Conservation (phyloP, 2,113 vertebrate genomes). For the Passer domesticus region DNA sequence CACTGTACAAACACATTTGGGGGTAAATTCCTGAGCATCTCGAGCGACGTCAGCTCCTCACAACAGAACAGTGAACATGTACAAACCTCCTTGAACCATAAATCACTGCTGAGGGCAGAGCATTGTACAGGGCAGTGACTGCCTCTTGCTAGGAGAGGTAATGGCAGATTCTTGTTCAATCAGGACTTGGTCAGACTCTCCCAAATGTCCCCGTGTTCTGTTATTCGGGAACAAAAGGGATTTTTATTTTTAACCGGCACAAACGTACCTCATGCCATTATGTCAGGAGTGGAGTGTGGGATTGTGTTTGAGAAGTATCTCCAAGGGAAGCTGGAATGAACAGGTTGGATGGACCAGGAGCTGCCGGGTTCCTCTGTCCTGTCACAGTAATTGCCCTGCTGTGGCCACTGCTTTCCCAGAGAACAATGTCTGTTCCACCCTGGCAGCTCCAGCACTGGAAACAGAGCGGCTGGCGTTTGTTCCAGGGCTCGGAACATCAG, state of each 20-base stretch:
- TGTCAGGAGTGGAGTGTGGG: not conserved
- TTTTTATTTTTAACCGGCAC: constrained; percentile 20
- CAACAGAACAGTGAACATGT: not conserved
- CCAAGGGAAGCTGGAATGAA: not conserved
- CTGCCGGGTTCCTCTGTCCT: not conserved
- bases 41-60: rapidly evolving
- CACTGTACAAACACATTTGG: rapidly evolving
- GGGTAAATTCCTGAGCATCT: not conserved
- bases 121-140: not conserved
- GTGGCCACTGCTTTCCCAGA: not conserved
- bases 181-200: constrained; percentile 25
- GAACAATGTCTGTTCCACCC: constrained; percentile 20
- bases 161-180: not conserved
- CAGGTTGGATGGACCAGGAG: constrained; percentile 23
- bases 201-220: not conserved
- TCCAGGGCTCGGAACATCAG: not conserved
- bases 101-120: not conserved
- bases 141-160: not conserved
- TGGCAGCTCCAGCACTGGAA: not conserved
- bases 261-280: not conserved
- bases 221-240: constrained; percentile 45
- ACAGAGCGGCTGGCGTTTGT: not conserved
- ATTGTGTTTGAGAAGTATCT: not conserved
- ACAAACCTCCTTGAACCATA: not conserved
- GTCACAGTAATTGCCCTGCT: constrained; percentile 8